phyloP scores from a whole-genome alignment of 2,113 vertebrate species.

The Scortum barcoo region DNA sequence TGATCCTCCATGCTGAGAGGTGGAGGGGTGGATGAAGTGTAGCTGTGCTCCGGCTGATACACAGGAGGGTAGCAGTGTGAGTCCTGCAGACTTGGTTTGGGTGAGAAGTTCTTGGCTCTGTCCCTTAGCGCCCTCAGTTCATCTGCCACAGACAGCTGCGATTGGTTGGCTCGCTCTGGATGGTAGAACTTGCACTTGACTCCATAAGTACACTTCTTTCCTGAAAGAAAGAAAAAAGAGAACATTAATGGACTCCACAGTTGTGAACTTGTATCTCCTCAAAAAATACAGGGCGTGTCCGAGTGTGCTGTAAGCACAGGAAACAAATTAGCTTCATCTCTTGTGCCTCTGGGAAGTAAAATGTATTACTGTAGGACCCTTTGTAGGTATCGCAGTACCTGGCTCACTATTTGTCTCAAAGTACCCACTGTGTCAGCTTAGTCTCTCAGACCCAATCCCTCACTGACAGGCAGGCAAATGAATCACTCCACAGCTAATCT shows the following conservation, averaged over 20 bases:
- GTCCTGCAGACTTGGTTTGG: neutral
- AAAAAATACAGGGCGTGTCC: neutral
- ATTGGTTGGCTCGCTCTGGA: constrained; percentile 85
- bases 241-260: neutral
- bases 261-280: neutral
- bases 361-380: neutral
- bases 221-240: constrained; percentile 71
- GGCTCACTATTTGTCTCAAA: neutral
- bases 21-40: constrained; percentile 28
- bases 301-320: neutral
- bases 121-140: constrained; percentile 88
- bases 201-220: constrained; percentile 94
- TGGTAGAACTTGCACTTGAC: constrained; percentile 95
- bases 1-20: constrained; percentile 40
- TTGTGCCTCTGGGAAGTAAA: neutral
- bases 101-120: constrained; percentile 50
- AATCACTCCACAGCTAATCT: neutral
- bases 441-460: neutral
- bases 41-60: constrained; percentile 28
- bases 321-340: neutral
- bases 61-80: neutral
- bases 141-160: constrained; percentile 89
- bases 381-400: neutral
- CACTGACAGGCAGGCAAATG: neutral
- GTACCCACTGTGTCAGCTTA: neutral